phyloP scores from a whole-genome alignment of 2,113 vertebrate genomes.

The Coryphaenoides rupestris region DNA sequence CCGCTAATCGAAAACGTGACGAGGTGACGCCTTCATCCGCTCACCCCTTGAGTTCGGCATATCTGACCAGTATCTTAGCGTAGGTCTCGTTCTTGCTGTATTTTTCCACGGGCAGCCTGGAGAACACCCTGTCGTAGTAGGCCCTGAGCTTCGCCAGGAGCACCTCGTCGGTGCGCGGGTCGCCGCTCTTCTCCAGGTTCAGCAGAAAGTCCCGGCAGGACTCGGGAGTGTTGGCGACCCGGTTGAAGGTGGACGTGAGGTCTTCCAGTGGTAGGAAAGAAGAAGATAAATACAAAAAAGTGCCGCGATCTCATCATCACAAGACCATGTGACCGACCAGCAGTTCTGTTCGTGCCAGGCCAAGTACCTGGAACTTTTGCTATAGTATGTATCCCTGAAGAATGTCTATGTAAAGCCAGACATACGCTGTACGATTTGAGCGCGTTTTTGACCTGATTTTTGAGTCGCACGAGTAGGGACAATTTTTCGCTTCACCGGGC shows the following conservation, averaged over 20 bases:
- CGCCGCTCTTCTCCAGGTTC: constrained; percentile 81
- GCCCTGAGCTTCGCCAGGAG: constrained; percentile 84
- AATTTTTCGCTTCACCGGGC: too few relatives aligned
- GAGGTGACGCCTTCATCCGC: constrained; percentile 39
- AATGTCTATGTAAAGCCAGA: too few relatives aligned
- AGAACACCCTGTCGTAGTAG: constrained; percentile 84
- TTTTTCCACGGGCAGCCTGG: constrained; percentile 80
- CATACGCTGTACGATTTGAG: too few relatives aligned
- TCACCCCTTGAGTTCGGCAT: constrained; percentile 93
- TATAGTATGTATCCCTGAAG: too few relatives aligned
- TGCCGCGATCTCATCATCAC: too few relatives aligned
- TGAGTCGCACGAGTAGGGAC: too few relatives aligned
- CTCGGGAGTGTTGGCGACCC: constrained; percentile 81
- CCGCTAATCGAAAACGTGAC: not conserved
- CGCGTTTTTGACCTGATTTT: too few relatives aligned
- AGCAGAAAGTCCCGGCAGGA: constrained; percentile 81
- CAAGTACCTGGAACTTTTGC: too few relatives aligned
- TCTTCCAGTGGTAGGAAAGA: constrained; percentile 63
- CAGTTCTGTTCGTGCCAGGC: too few relatives aligned
- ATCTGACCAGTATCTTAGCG: constrained; percentile 87
- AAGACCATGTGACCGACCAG: too few relatives aligned
- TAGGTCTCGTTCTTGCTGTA: constrained; percentile 85
- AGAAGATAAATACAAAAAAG: not conserved
- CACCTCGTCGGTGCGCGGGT: constrained; percentile 73
- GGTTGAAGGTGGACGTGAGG: constrained; percentile 82